These are phyloP conservation scores for Aix galericulata DNA, from an alignment of 2,113 vertebrate genomes.

Conservation along the genomic window DNA sequence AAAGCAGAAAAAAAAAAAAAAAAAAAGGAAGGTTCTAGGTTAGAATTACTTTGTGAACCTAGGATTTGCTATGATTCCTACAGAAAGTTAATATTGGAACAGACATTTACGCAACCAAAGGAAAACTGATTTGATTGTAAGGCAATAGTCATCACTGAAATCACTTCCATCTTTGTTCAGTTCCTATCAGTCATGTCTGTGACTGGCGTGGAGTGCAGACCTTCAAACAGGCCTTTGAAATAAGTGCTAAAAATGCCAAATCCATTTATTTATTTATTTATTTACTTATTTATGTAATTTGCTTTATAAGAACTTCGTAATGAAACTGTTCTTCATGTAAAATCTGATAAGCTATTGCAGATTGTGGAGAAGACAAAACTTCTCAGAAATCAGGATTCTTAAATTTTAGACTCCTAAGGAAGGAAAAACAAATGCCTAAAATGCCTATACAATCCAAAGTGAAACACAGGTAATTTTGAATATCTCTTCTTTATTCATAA, in stretches of 20 bases:
- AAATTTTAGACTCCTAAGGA: not conserved
- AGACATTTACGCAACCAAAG: not conserved
- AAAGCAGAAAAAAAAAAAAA: not conserved
- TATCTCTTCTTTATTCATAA: not conserved
- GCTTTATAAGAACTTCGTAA: not conserved
- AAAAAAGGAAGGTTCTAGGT: not conserved
- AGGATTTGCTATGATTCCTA: not conserved
- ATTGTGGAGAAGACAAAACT: not conserved
- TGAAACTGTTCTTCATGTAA: not conserved
- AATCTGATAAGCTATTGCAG: not conserved
- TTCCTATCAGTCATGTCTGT: not conserved
- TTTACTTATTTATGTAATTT: not conserved
- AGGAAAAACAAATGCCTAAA: not conserved
- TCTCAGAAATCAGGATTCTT: not conserved
- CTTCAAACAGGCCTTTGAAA: slow-evolving; percentile 12
- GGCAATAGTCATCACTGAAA: slow-evolving; percentile 47
- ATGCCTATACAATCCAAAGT: not conserved
- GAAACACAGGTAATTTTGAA: not conserved
- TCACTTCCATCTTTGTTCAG: not conserved
- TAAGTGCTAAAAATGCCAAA: not conserved
- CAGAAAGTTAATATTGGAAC: not conserved
- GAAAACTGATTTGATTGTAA: slow-evolving; percentile 29
- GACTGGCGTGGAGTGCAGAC: not conserved
- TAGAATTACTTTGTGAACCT: not conserved
- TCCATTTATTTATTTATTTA: not conserved